Conservation (phyloP, 2,113 vertebrate species). For the Bufo bufo region DNA sequence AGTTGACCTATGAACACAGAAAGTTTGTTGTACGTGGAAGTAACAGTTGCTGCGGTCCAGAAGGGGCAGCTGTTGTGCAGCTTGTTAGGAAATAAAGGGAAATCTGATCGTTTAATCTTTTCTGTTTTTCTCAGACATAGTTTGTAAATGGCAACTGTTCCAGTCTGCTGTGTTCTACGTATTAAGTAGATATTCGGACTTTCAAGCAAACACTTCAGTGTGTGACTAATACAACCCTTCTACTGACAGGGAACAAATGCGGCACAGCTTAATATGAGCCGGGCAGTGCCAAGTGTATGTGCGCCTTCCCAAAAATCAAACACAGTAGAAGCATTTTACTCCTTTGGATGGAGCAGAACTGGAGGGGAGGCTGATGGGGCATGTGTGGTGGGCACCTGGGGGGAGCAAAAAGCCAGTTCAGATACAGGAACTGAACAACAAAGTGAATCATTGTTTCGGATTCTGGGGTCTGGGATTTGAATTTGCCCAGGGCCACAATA, state of each 20-base stretch:
- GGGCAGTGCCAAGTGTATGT: neutral
- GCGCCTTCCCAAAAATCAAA: neutral
- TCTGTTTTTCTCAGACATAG: constrained; percentile 65
- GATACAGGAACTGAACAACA: too few species aligned
- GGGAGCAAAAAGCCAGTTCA: too few species aligned
- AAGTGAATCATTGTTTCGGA: too few species aligned
- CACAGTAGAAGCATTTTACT: neutral
- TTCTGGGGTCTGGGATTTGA: too few species aligned
- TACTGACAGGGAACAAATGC: constrained; percentile 22
- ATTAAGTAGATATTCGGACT: constrained; percentile 38
- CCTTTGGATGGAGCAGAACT: too few species aligned
- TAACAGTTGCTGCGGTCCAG: constrained; percentile 85
- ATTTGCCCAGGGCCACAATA: too few species aligned
- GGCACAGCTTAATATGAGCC: neutral
- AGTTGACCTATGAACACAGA: constrained; percentile 79
- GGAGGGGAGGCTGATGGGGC: too few species aligned
- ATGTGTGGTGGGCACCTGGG: too few species aligned
- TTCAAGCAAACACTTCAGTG: constrained; percentile 25
- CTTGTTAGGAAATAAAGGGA: constrained; percentile 75
- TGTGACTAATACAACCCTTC: constrained; percentile 6
- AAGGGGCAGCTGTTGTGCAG: constrained; percentile 83
- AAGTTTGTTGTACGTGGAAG: constrained; percentile 77
- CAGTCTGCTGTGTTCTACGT: constrained; percentile 63
- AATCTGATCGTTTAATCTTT: constrained; percentile 81
- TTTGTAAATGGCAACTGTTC: constrained; percentile 74